Evolutionary conservation across 2,113 vertebrate species (phyloP).

Genomic region (Parus major): DNA sequence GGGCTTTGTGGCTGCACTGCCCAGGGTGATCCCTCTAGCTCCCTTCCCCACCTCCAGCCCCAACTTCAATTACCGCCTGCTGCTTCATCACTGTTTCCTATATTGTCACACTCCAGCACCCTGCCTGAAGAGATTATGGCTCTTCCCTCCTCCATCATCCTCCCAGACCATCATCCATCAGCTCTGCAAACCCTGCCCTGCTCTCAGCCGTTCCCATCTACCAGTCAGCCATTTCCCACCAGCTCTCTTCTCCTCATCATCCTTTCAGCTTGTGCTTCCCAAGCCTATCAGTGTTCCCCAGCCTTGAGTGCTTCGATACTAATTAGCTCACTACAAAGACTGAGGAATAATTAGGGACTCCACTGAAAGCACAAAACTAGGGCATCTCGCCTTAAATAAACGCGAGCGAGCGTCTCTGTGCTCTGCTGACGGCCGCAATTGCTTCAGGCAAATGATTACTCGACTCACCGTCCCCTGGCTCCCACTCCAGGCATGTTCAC

Average conservation of each 20-base stretch:
- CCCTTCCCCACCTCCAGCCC: background rate
- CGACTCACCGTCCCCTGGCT: background rate
- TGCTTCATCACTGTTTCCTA: accelerated
- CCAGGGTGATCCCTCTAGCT: accelerated
- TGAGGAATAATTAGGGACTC: conserved; percentile 67
- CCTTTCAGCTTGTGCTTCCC: background rate
- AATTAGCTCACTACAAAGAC: conserved; percentile 54
- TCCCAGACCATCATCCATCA: background rate
- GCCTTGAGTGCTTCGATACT: conserved; percentile 35
- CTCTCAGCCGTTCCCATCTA: background rate
- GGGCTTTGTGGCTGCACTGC: background rate
- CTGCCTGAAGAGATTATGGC: background rate
- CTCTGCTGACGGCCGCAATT: background rate
- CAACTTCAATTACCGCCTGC: background rate
- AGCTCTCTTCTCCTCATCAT: background rate
- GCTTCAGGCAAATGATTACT: background rate
- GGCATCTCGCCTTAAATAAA: conserved; percentile 60
- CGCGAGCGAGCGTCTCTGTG: background rate
- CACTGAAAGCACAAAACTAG: conserved; percentile 55
- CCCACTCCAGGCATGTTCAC: background rate
- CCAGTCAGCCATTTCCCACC: background rate
- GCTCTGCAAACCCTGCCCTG: background rate
- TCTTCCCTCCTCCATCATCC: background rate
- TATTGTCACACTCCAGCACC: background rate
- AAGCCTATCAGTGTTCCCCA: conserved; percentile 48